phyloP scores from a whole-genome alignment of 1,140 invertebrate genomes.

The Zaprionus lachaisei region DNA sequence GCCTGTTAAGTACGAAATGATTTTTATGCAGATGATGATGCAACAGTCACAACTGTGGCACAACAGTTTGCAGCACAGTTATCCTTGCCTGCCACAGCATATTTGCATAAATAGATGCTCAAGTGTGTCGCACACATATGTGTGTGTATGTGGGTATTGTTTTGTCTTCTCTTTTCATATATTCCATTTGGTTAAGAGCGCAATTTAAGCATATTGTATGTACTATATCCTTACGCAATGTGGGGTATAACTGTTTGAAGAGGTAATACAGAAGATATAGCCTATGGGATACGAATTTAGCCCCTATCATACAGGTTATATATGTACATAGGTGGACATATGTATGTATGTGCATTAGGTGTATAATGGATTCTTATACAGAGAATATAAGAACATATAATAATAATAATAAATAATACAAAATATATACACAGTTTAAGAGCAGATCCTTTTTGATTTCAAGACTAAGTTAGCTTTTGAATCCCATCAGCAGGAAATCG shows the following conservation, averaged over 20 bases:
- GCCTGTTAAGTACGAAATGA: conserved; percentile 52
- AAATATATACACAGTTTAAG: too few relatives aligned
- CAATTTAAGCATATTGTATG: conserved; percentile 10
- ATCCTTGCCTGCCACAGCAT: conserved; percentile 6
- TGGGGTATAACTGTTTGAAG: not conserved
- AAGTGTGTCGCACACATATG: not conserved
- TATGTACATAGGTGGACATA: not conserved
- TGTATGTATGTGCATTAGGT: not conserved
- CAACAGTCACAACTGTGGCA: conserved; percentile 14
- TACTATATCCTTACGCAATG: not conserved
- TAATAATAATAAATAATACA: not conserved
- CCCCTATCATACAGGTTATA: not conserved
- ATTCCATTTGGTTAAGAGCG: conserved; percentile 33
- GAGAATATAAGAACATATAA: not conserved
- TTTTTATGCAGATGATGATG: conserved; percentile 28
- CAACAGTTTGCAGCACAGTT: conserved; percentile 17
- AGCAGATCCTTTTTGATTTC: too few relatives aligned
- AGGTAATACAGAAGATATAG: too few relatives aligned
- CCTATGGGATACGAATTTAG: too few relatives aligned
- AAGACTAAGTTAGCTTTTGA: too few relatives aligned
- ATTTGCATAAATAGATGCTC: conserved; percentile 19
- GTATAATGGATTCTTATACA: not conserved
- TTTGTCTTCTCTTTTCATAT: conserved; percentile 7
- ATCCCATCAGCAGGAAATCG: too few relatives aligned
- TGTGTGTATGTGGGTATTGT: conserved; percentile 1